A percentile compares a stretch with the other conserved stretches of the same genome.
phyloP scores from a whole-genome alignment of 1,140 invertebrate genomes.

The Lasioglossum albipes region DNA sequence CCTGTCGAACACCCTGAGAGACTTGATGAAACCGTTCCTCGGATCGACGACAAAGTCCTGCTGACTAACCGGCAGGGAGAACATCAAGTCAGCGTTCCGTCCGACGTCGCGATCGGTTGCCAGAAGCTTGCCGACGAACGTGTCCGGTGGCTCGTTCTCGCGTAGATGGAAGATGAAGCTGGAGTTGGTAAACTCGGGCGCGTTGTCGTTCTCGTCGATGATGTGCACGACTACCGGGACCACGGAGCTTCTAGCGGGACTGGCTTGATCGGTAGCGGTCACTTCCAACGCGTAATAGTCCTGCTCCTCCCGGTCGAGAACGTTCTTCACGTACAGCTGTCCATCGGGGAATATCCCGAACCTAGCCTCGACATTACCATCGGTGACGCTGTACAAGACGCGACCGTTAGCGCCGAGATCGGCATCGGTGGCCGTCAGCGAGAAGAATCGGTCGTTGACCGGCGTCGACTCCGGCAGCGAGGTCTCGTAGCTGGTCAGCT shows the following conservation, averaged over 20 bases:
- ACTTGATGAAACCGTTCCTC: constrained; percentile 95
- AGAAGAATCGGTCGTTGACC: constrained; percentile 94
- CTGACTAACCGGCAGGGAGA: constrained; percentile 88
- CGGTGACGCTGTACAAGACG: constrained; percentile 89
- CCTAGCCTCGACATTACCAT: constrained; percentile 90
- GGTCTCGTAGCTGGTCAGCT: constrained; percentile 94
- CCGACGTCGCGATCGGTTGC: constrained; percentile 95
- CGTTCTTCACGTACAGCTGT: constrained; percentile 89
- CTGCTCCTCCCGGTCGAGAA: constrained; percentile 92
- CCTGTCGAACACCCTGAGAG: constrained; percentile 90
- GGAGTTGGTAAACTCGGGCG: constrained; percentile 91
- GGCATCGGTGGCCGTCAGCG: constrained; percentile 89
- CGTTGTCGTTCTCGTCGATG: constrained; percentile 97
- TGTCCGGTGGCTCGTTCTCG: constrained; percentile 94
- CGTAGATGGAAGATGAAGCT: constrained; percentile 91
- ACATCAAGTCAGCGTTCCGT: constrained; percentile 94
- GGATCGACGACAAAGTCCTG: constrained; percentile 93
- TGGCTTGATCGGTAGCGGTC: constrained; percentile 89
- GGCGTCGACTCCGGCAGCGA: constrained; percentile 93
- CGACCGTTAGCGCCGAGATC: constrained; percentile 91
- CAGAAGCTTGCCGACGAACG: constrained; percentile 93
- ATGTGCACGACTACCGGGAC: constrained; percentile 94
- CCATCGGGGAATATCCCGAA: constrained; percentile 96
- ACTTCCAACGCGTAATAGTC: constrained; percentile 95
- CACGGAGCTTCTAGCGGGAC: constrained; percentile 87